Evolutionary conservation across 2,113 vertebrate genomes (phyloP).

Genomic region (human): GRCh38 chr12:19445501-19446000

Average conservation of each 20-base stretch:
- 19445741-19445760: not conserved
- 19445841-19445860: constrained; percentile 20
- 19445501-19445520: too few relatives aligned
- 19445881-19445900: too few relatives aligned
- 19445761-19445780: not conserved
- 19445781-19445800: not conserved
- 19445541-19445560: not conserved
- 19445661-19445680: not conserved
- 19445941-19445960: not conserved
- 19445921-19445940: not conserved
- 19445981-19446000: too few relatives aligned
- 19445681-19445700: not conserved
- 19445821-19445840: not conserved
- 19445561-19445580: not conserved
- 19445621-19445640: not conserved
- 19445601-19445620: not conserved
- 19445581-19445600: not conserved
- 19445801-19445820: not conserved
- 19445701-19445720: not conserved
- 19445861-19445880: not conserved
- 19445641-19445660: not conserved
- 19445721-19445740: not conserved
- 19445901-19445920: not conserved
- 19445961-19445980: not conserved
- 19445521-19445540: not conserved